Evolutionary conservation across 2,888 invertebrate species (phyloP), one percentile per base, ranked within the genome.

Genomic region (Aethes cnicana): DNA sequence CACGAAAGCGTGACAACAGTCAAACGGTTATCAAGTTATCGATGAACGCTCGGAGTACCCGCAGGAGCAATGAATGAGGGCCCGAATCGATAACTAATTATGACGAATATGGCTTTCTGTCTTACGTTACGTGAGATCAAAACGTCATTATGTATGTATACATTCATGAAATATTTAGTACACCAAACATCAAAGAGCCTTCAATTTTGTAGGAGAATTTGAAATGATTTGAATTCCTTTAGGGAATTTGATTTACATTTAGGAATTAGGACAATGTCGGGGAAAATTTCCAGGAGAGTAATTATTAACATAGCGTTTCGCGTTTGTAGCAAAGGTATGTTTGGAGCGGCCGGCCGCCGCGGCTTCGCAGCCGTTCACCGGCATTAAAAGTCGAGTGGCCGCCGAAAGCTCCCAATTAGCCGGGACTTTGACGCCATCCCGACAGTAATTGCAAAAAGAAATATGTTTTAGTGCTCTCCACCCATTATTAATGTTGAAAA

Each of bases 331-430:
- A 25, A 41, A 53, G 41, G 47, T 47, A 47, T 21, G 35, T 35
- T 18, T 26, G 33, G 26, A 33, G 12, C 55, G 57, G 28, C 35
- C 54, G 57, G 55, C 57, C 64, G 63, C 62, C 58, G 62, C 65
- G 58, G 60, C 62, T 61, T 61, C 61, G 64, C 62, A 61, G 43
- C 61, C 62, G 43, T 49, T 56, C 61, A 60, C 64, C 62, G 65
- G 74, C 78, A 77, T 84, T 79, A 82, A 80, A 82, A 84, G 74
- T 84, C 74, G 69, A 84, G 83, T 77, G 72, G 73, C 72, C 72
- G 63, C 69, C 78, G 76, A 86, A 86, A 58, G 81, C 83, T 78
- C 74, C 83, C 81, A 88, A 88, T 87, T 85, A 88, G 83, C 82
- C 63, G 64, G 75, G 81, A 84, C 81, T 85, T 84, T 79, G 80